Base-by-base conservation (phyloP, 2,797 vertebrate species). In the Peromyscus melanophrys region DNA sequence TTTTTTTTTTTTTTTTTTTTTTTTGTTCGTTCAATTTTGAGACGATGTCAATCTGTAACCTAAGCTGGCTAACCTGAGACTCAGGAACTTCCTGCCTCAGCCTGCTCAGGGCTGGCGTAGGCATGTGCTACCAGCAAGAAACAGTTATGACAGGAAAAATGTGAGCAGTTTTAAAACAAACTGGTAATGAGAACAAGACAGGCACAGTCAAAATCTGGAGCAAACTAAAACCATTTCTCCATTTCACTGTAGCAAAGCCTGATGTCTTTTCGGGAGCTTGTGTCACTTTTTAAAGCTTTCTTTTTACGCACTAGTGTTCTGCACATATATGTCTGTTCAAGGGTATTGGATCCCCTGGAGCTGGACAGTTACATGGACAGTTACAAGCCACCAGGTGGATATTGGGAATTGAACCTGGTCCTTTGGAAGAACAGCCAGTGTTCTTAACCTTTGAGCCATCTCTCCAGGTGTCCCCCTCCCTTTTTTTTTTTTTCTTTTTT, bases 191-290 rank as follows among this genome's bases (percentile, higher is more conserved):
- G 49, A 86, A 75, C 16, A 92, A 59, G 40, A 11, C 27, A 84
- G 25, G 10, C 2, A 1, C 9, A 4, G 40, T 14, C 43, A 43
- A 49, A 77, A 82, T 59, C n/a, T 82, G 80, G n/a, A 61, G 27
- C 81, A 63, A 82, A 37, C 31, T 8, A 37, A 84, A 89, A 52
- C 14, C 6, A 46, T 55, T 87, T 86, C 65, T 87, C 25, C 10
- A 2, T 76, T 96, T 92, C 12, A 92, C 21, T 90, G 9, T 77
- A 93, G 83, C 59, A 93, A 92, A 92, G 65, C 73, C 67, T 87
- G 34, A 4, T 55, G 6, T 57, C 5, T 65, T 49, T 37, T 49
- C 34, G 10, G 61, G 80, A 93, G 59, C n/a, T 46, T 57, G 27
- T 85, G 55, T 59, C 27, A 83, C 8, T 40, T 40, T 83, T 16